A percentile compares a stretch with the other conserved stretches of the same genome.
Evolutionary conservation across 2,797 vertebrate genomes (phyloP).

Genomic region (Diceros bicornis): DNA sequence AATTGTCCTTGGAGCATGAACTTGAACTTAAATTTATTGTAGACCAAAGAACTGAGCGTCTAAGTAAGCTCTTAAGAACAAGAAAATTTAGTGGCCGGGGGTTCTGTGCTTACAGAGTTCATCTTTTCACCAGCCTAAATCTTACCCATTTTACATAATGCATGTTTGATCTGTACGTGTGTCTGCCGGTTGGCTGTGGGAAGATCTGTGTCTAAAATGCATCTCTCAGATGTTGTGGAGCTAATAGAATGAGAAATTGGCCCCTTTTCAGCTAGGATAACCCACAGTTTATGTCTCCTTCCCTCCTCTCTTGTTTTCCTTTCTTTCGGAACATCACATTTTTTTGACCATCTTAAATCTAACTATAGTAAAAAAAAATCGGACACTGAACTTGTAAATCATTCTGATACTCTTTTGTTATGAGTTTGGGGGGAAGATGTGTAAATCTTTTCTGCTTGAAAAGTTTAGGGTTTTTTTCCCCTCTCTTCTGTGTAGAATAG

Average conservation of each 20-base stretch:
- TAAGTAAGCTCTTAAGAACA: constrained; percentile 46
- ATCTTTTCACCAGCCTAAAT: not conserved
- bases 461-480: not conserved
- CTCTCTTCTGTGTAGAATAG: not conserved
- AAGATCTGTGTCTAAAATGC: not conserved
- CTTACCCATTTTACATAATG: not conserved
- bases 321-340: constrained; percentile 3
- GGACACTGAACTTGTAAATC: not conserved
- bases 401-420: not conserved
- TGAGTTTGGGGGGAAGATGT: not conserved
- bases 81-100: not conserved
- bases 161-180: not conserved
- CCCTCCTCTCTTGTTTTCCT: not conserved
- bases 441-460: not conserved
- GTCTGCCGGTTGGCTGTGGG: not conserved
- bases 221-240: not conserved
- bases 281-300: not conserved
- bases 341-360: constrained; percentile 3
- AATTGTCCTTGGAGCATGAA: constrained; percentile 38
- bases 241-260: not conserved
- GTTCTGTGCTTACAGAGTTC: not conserved
- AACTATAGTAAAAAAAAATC: not conserved
- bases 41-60: constrained; percentile 24
- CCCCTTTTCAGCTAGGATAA: not conserved
- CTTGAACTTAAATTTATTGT: constrained; percentile 60